These are phyloP conservation scores for Drosophila yakuba DNA, from an alignment of 1,140 invertebrate genomes.

Conservation along the genomic window DNA sequence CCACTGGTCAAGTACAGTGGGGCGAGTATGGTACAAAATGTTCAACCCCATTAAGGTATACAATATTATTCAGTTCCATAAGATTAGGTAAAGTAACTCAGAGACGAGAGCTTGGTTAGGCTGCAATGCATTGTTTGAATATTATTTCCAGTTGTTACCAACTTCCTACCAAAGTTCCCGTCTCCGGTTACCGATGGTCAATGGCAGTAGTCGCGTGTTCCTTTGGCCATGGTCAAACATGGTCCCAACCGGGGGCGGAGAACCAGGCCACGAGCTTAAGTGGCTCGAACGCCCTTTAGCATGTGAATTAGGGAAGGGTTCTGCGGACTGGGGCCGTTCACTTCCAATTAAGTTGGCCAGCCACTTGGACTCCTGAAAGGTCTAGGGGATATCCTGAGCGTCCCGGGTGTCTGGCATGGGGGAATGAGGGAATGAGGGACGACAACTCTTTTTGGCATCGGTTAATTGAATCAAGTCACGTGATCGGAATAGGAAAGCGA, in stretches of 20 bases:
- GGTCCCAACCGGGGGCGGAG: slow-evolving; percentile 14
- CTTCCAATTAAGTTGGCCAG: slow-evolving; percentile 64
- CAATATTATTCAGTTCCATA: too few species aligned
- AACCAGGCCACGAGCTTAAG: slow-evolving; percentile 70
- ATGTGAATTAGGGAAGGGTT: slow-evolving; percentile 48
- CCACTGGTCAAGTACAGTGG: slow-evolving; percentile 15
- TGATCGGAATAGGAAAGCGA: slow-evolving; percentile 81
- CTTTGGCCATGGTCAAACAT: slow-evolving; percentile 8
- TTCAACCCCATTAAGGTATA: background rate
- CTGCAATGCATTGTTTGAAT: background rate
- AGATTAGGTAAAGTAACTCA: background rate
- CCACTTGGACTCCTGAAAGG: slow-evolving; percentile 9
- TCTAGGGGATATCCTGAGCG: slow-evolving; percentile 2
- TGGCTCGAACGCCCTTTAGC: slow-evolving; percentile 83
- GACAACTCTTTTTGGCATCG: slow-evolving; percentile 64
- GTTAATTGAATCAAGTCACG: slow-evolving; percentile 85
- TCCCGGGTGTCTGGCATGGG: background rate
- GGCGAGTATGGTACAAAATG: background rate
- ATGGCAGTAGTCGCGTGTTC: slow-evolving; percentile 43
- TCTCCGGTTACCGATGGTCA: slow-evolving; percentile 19
- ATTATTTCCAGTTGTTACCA: background rate
- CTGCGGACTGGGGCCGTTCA: slow-evolving; percentile 11
- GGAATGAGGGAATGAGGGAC: slow-evolving; percentile 12
- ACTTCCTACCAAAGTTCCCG: background rate
- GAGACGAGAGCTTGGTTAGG: too few species aligned